Base-by-base conservation (phyloP, 2,113 vertebrate genomes). In the Microtus montanus region DNA sequence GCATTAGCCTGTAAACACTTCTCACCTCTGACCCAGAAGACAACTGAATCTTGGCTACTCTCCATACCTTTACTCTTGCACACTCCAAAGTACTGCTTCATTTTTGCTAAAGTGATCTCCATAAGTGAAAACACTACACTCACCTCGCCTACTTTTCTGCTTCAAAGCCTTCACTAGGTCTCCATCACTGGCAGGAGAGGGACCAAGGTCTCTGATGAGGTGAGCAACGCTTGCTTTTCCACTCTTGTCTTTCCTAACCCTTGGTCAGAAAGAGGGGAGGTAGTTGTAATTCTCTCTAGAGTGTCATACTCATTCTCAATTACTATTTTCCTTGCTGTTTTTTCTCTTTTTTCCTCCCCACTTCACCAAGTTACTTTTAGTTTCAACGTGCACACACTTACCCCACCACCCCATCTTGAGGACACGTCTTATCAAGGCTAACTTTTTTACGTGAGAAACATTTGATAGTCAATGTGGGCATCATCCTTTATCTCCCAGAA, bases 1-100 rank as follows among this genome's bases (percentile, higher is more conserved):
- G 44, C 49, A 71, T 87, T 64, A 92, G 28, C 41, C 75, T 90
- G 6, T 49, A 93, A 90, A 58, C 86, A 79, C 52, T 93, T 91
- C 47, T 54, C 24, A 86, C 68, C 17, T 88, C 82, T 93, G 92
- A 33, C 33, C 61, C 28, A 66, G 49, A 78, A 52, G 41, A 66
- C 14, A 30, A 12, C 17, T 44, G 1, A 64, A 54, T 90, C 54
- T 77, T 95, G 93, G 70, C 33, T 85, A 26, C 19, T 73, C 19
- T 87, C 54, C 49, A 44, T 17, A 24, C 44, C 68, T 88, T 80
- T 6, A 77, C 12, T 68, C 61, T 94, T 54, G 30, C 10, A n/a
- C 6, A 28, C 38, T 93, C 91, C 28, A 73, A 61, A 82, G 58
- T 78, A 49, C n/a, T 13, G 66, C 75, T 54, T 44, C 10, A 0